Evolutionary conservation across 2,888 invertebrate genomes (phyloP).

Genomic region (Tenthredo notha): DNA sequence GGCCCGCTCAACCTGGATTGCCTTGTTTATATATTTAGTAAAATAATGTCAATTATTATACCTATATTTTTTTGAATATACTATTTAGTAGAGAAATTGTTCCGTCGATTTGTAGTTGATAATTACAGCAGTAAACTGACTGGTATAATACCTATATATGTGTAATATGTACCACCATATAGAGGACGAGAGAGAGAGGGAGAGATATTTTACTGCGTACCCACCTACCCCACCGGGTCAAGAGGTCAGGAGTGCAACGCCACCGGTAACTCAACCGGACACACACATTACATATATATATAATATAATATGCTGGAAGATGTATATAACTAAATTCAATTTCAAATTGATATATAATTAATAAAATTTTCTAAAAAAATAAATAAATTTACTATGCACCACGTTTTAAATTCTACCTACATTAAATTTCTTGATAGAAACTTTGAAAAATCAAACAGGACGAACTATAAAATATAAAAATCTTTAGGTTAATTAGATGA

Average conservation of each 20-base stretch:
- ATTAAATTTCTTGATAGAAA: no score
- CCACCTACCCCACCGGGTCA: constrained; percentile 22
- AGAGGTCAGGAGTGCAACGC: constrained; percentile 41
- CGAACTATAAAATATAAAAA: background rate
- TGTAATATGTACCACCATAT: background rate
- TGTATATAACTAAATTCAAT: no score
- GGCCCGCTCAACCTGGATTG: no score
- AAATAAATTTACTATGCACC: background rate
- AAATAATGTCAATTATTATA: no score
- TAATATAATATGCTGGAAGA: background rate
- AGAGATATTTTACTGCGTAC: background rate
- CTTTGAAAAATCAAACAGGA: background rate
- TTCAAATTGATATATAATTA: background rate
- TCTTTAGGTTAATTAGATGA: background rate
- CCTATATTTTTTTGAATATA: background rate
- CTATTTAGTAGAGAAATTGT: background rate
- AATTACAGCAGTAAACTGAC: background rate
- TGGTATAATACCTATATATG: background rate
- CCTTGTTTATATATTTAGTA: no score
- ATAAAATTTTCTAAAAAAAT: background rate
- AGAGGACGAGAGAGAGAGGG: background rate
- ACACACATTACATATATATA: background rate
- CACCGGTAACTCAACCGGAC: background rate
- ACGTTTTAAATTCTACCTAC: no score
- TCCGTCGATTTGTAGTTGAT: background rate